Base-by-base conservation (phyloP, 2,888 invertebrate species). In the Rhagonycha lutea region DNA sequence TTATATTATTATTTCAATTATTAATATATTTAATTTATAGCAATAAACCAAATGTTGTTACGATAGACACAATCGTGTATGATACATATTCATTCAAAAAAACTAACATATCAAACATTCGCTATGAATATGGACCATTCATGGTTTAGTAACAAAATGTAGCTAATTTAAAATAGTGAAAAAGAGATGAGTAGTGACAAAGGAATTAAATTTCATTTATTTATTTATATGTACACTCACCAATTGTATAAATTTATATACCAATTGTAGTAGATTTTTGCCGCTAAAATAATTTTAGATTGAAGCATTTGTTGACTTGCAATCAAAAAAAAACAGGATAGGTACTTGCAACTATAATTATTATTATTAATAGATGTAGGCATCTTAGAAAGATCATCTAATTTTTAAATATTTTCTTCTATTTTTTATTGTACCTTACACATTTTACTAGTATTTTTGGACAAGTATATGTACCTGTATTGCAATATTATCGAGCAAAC, bases 261-360 rank as follows among this genome's bases (percentile, higher is more conserved):
- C 78, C 75, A 81, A 80, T 81, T 81, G 69, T 61, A 24, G 26
- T 23, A 65, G 63, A 65, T n/a, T 65, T 65, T 24, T 65, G 23
- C 63, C 26, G 63, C 24, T 65, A 24, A 65, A 65, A 65, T 65
- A 24, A 79, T 79, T 81, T 81, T 80, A 81, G 80, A 81, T 82
- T 74, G 76, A 81, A 82, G 86, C 86, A 86, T 86, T 86, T 86
- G 86, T 86, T 86, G 85, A 85, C 83, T 85, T 85, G 86, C 86
- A 86, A 86, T 84, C 82, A 82, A 82, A 83, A 74, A 62, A 65
- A 26, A 26, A 65, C 63, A 65, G 63, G 26, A 65, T 65, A 72
- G 72, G 67, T 72, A 60, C 68, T 72, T 72, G 72, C 68, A 72
- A 61, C 47, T 70, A 28, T 47, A 47, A 47, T 47, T 47, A 47